These are phyloP conservation scores for Drosophila neocordata DNA, from an alignment of 1,140 invertebrate species.

Conservation along the genomic window DNA sequence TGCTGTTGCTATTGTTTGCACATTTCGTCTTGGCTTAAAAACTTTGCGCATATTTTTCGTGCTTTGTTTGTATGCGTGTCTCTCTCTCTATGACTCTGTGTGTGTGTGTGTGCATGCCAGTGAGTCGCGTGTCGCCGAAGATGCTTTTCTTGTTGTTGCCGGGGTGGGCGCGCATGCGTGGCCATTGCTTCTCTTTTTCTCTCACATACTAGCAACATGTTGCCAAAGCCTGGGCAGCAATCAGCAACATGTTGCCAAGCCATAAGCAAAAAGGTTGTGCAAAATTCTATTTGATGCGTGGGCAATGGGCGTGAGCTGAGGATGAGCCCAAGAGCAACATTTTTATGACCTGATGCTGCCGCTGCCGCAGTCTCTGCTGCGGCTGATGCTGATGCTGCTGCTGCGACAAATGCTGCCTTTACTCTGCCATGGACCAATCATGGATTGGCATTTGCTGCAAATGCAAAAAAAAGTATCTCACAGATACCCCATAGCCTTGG, in stretches of 20 bases:
- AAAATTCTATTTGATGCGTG: constrained; percentile 39
- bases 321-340: background rate
- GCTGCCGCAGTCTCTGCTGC: background rate
- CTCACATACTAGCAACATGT: constrained; percentile 17
- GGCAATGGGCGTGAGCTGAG: constrained; percentile 36
- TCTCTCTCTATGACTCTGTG: background rate
- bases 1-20: constrained; percentile 45
- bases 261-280: constrained; percentile 20
- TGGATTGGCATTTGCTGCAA: too few species aligned
- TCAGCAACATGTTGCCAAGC: constrained; percentile 23
- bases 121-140: constrained; percentile 63
- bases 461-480: too few species aligned
- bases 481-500: too few species aligned
- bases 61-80: background rate
- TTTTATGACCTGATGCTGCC: background rate
- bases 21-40: constrained; percentile 39
- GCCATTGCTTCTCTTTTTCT: constrained; percentile 1
- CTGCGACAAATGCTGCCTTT: too few species aligned
- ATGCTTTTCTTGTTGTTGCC: constrained; percentile 39
- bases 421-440: too few species aligned
- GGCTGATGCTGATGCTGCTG: too few species aligned
- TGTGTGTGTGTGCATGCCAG: constrained; percentile 13
- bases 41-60: constrained; percentile 32
- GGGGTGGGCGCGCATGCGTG: constrained; percentile 36
- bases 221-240: background rate